These are phyloP conservation scores for Pelmatolapia mariae DNA, from an alignment of 2,113 vertebrate genomes.

Conservation along the genomic window DNA sequence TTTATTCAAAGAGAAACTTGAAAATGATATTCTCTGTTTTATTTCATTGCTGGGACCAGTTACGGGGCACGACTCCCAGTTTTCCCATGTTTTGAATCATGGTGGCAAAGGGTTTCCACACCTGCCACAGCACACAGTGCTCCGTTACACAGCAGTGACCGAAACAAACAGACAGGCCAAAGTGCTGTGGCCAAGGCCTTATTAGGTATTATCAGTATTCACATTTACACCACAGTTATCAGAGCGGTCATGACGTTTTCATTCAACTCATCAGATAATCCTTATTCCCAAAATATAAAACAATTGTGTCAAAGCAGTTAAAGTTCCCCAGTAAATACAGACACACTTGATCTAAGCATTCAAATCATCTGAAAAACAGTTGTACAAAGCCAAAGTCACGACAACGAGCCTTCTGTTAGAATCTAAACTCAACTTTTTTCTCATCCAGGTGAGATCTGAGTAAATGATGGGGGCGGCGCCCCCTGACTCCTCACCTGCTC, in stretches of 20 bases:
- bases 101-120: neutral
- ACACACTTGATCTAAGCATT: constrained; percentile 11
- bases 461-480: constrained; percentile 65
- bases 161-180: neutral
- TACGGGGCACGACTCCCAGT: neutral
- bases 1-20: neutral
- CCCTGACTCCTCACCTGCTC: constrained; percentile 98
- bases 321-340: neutral
- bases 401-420: constrained; percentile 19
- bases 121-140: neutral
- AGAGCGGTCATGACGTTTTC: neutral
- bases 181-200: neutral
- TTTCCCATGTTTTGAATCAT: neutral
- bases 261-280: neutral
- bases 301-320: neutral
- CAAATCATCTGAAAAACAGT: constrained; percentile 13
- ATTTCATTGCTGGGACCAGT: neutral
- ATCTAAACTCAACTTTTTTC: constrained; percentile 8
- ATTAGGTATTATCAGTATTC: neutral
- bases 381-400: constrained; percentile 15
- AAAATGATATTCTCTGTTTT: neutral
- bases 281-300: neutral
- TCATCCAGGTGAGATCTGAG: constrained; percentile 61
- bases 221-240: neutral
- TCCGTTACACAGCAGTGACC: neutral